Percentiles rank a stretch among this genome's conserved stretches.
phyloP scores from a whole-genome alignment of 1,140 invertebrate species.

The Chelonus insularis region DNA sequence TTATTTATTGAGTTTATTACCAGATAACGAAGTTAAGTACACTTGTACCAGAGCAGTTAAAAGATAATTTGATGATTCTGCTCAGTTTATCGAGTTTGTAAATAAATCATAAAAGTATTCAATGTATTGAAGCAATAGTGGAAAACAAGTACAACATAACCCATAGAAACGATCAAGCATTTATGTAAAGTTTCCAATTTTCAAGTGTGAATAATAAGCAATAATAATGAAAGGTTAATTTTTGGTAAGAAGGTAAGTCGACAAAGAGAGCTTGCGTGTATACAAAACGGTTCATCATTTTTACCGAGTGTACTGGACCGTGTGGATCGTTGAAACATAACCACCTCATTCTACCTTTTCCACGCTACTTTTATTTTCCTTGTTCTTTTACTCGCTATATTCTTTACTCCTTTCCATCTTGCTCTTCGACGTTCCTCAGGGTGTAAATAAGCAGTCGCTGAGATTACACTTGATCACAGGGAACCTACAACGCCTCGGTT shows the following conservation, averaged over 20 bases:
- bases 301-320: slow-evolving; percentile 33
- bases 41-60: too few relatives aligned
- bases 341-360: slow-evolving; percentile 2
- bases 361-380: slow-evolving; percentile 3
- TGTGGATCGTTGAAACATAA: slow-evolving; percentile 1
- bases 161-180: too few relatives aligned
- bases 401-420: slow-evolving; percentile 26
- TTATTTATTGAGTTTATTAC: too few relatives aligned
- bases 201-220: slow-evolving; percentile 18
- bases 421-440: slow-evolving; percentile 27
- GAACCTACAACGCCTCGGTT: slow-evolving; percentile 29
- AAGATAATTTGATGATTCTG: too few relatives aligned
- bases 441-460: slow-evolving; percentile 48
- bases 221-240: slow-evolving; percentile 25
- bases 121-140: too few relatives aligned
- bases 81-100: too few relatives aligned
- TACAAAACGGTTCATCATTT: slow-evolving; percentile 46
- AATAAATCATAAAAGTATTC: too few relatives aligned
- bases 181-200: too few relatives aligned
- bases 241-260: slow-evolving; percentile 10
- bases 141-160: too few relatives aligned
- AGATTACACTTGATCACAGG: slow-evolving; percentile 49
- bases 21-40: too few relatives aligned
- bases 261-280: slow-evolving; percentile 19
- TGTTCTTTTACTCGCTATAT: slow-evolving; percentile 24